A percentile compares a stretch with the other conserved stretches of the same genome.
These are phyloP conservation scores for Lordiphosa andalusiaca DNA, from an alignment of 2,888 invertebrate species.

Conservation along the genomic window DNA sequence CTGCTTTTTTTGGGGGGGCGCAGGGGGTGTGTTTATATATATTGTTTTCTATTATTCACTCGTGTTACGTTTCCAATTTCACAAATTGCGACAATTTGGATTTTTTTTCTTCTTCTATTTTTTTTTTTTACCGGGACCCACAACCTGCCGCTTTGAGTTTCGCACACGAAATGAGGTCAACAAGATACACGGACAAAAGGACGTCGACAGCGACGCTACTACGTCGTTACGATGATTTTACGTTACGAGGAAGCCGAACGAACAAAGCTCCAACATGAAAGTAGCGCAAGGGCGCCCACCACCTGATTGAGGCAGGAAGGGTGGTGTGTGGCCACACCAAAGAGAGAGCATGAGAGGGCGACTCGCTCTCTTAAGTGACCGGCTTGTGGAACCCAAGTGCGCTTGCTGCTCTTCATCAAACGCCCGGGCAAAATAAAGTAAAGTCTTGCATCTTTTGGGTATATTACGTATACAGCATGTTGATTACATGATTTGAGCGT, in stretches of 20 bases:
- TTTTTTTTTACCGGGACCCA: conserved; percentile 48
- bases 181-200: conserved; percentile 58
- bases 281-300: conserved; percentile 70
- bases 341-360: not conserved
- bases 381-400: conserved; percentile 11
- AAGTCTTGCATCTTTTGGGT: conserved; percentile 14
- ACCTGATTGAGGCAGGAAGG: conserved; percentile 60
- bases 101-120: not conserved
- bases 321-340: conserved; percentile 21
- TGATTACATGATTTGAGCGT: conserved; percentile 54
- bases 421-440: conserved; percentile 8
- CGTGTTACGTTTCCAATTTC: conserved; percentile 11
- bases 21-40: not conserved
- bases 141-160: conserved; percentile 76
- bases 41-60: conserved; percentile 1
- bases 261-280: conserved; percentile 44
- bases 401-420: conserved; percentile 4
- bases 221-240: conserved; percentile 32
- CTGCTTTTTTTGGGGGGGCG: too few species aligned
- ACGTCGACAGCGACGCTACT: conserved; percentile 26
- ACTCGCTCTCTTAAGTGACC: conserved; percentile 1
- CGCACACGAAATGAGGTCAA: conserved; percentile 79
- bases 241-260: conserved; percentile 31
- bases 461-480: conserved; percentile 59
- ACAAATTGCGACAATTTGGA: too few species aligned